phyloP scores from a whole-genome alignment of 2,888 invertebrate genomes.

The Emmelina monodactyla region DNA sequence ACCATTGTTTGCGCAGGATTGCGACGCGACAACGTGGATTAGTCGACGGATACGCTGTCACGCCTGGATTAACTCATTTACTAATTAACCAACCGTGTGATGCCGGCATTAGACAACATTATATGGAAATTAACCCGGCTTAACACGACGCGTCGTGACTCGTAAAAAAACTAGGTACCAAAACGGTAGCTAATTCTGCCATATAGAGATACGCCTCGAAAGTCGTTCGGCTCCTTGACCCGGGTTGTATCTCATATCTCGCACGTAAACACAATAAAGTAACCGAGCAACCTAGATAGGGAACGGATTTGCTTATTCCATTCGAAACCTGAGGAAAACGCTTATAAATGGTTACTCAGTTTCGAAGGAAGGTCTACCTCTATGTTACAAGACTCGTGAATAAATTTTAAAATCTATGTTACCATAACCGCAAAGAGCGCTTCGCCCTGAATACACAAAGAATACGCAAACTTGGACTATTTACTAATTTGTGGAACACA shows the following conservation, averaged over 20 bases:
- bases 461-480: neutral
- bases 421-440: neutral
- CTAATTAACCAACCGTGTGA: no score
- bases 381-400: neutral
- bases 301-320: constrained; percentile 44
- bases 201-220: constrained; percentile 51
- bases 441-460: neutral
- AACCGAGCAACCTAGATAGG: constrained; percentile 47
- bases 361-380: neutral
- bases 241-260: constrained; percentile 47
- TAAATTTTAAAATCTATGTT: neutral
- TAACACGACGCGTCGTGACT: constrained; percentile 37
- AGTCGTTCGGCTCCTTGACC: constrained; percentile 61
- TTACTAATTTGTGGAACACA: neutral
- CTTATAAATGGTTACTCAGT: neutral
- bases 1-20: constrained; percentile 32
- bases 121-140: constrained; percentile 37
- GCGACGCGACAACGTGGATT: neutral
- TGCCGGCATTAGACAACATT: constrained; percentile 36
- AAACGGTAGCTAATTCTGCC: constrained; percentile 48
- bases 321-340: constrained; percentile 20
- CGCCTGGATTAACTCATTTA: constrained; percentile 44
- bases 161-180: constrained; percentile 26
- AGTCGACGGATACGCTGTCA: constrained; percentile 36
- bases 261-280: constrained; percentile 64